Evolutionary conservation across 2,113 vertebrate species (phyloP).

Genomic region (Naja naja): DNA sequence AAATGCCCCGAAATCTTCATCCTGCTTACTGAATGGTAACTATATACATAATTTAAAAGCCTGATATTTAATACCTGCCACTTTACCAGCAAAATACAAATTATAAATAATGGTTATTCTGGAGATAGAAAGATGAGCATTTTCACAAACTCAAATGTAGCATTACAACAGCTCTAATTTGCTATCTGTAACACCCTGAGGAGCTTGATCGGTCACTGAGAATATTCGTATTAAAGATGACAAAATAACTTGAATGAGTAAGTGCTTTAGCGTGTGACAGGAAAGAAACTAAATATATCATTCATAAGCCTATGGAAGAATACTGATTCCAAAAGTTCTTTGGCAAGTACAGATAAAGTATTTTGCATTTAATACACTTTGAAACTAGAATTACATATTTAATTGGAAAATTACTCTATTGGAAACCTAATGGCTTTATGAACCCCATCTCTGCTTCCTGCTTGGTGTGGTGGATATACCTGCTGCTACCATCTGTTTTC

Average conservation of each 20-base stretch:
- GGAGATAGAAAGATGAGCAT: not conserved
- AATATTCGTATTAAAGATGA: not conserved
- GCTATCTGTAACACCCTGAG: not conserved
- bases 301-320: not conserved
- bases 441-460: not conserved
- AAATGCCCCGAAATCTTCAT: not conserved
- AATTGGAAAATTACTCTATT: not conserved
- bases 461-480: not conserved
- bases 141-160: not conserved
- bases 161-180: slow-evolving; percentile 11
- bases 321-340: not conserved
- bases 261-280: not conserved
- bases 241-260: not conserved
- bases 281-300: not conserved
- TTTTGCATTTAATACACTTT: not conserved
- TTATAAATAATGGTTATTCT: not conserved
- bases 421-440: not conserved
- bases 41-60: not conserved
- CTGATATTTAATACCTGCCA: slow-evolving; percentile 1
- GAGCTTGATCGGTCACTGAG: not conserved
- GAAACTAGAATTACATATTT: not conserved
- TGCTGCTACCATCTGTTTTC: not conserved
- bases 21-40: not conserved
- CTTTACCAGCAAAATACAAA: not conserved
- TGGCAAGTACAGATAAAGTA: not conserved